These are phyloP conservation scores for Drepanosiphum platanoidis DNA, from an alignment of 2,888 invertebrate genomes.

Conservation along the genomic window DNA sequence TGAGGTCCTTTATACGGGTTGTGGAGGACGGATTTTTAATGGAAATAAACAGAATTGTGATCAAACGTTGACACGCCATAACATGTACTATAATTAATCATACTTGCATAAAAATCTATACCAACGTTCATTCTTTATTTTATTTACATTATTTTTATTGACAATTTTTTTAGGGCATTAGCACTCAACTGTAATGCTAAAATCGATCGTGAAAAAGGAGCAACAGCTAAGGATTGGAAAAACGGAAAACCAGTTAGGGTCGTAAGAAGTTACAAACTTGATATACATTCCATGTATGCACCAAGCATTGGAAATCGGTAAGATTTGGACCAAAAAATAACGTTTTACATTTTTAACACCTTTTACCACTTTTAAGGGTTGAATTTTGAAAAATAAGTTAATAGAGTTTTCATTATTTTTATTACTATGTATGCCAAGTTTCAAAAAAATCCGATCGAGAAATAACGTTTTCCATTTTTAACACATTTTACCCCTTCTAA, in stretches of 20 bases:
- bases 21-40: constrained; percentile 83
- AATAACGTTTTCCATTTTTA: too few relatives aligned
- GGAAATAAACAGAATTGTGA: constrained; percentile 87
- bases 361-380: too few relatives aligned
- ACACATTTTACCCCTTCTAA: too few relatives aligned
- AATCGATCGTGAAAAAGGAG: constrained; percentile 74
- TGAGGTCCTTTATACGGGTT: constrained; percentile 84
- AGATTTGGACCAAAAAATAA: too few relatives aligned
- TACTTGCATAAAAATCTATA: too few relatives aligned
- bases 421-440: too few relatives aligned
- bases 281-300: constrained; percentile 81
- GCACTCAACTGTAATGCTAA: constrained; percentile 82
- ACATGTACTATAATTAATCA: too few relatives aligned
- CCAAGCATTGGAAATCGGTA: constrained; percentile 78
- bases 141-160: constrained; percentile 11
- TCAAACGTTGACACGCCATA: constrained; percentile 80
- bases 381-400: too few relatives aligned
- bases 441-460: too few relatives aligned
- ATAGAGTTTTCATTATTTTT: too few relatives aligned
- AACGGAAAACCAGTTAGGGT: constrained; percentile 82
- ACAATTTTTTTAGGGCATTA: constrained; percentile 73
- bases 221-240: constrained; percentile 78
- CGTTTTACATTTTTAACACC: background rate
- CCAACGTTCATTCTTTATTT: background rate
- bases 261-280: constrained; percentile 78